Evolutionary conservation across 92 coral and sea anemone species (phyloP).

Genomic region (Montipora capitata): DNA sequence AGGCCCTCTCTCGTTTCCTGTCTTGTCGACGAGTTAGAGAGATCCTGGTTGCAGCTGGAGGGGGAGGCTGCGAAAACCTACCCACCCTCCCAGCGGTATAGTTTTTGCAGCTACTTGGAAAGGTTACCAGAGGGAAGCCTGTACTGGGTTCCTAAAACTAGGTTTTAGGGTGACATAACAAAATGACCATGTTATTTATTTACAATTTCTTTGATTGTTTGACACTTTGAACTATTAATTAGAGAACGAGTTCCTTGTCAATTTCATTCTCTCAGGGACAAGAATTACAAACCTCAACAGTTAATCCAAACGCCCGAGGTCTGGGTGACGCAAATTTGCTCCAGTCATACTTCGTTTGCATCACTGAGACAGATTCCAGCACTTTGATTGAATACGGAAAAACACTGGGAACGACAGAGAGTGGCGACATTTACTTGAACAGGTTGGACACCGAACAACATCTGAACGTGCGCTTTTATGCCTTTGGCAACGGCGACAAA

Average conservation of each 20-base stretch:
- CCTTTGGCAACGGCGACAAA: slow-evolving; percentile 58
- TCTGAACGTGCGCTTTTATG: slow-evolving; percentile 54
- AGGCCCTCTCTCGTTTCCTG: too few relatives aligned
- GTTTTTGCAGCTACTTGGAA: too few relatives aligned
- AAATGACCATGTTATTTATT: too few relatives aligned
- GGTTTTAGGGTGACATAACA: too few relatives aligned
- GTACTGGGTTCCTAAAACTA: too few relatives aligned
- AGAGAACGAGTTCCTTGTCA: not conserved
- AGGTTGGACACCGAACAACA: slow-evolving; percentile 12
- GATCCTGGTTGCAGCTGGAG: too few relatives aligned
- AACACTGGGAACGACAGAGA: slow-evolving; percentile 42
- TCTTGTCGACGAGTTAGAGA: too few relatives aligned
- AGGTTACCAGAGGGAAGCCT: too few relatives aligned
- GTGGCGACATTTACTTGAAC: slow-evolving; percentile 39
- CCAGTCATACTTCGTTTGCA: slow-evolving; percentile 63
- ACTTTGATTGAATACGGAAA: slow-evolving; percentile 48
- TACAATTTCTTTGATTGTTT: not conserved
- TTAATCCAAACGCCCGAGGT: slow-evolving; percentile 44
- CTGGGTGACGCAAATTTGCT: slow-evolving; percentile 53
- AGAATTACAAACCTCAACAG: slow-evolving; percentile 32
- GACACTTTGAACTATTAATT: not conserved
- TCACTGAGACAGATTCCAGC: slow-evolving; percentile 40
- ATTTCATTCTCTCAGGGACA: not conserved
- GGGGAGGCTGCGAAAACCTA: too few relatives aligned
- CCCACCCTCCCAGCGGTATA: too few relatives aligned